Percentiles rank a stretch among this genome's conserved stretches.
These are phyloP conservation scores for Amblyopsis rosae DNA, from an alignment of 2,113 vertebrate genomes.

Conservation along the genomic window DNA sequence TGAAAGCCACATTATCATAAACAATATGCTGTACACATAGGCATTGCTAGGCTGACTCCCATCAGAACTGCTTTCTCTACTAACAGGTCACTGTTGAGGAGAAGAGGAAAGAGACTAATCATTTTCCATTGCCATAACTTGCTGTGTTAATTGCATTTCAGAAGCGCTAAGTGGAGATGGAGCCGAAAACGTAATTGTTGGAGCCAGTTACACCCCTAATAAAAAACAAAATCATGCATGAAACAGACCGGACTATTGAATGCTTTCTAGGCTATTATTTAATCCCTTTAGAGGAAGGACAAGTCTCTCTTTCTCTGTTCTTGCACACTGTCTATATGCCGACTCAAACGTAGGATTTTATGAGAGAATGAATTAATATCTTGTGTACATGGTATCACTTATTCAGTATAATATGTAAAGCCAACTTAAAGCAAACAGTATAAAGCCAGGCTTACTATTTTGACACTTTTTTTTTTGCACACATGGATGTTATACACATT, in stretches of 20 bases:
- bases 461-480: no score
- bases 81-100: neutral
- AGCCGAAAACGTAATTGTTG: neutral
- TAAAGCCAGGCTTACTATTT: no score
- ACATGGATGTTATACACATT: no score
- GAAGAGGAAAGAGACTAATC: neutral
- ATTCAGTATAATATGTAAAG: no score
- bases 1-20: neutral
- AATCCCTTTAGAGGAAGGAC: neutral
- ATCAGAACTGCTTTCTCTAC: slow-evolving; percentile 7
- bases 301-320: neutral
- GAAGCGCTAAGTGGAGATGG: neutral
- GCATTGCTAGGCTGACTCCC: neutral
- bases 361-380: no score
- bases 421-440: no score
- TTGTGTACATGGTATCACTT: no score
- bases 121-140: neutral
- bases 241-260: neutral
- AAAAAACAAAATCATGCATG: slow-evolving; percentile 26
- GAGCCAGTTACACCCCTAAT: neutral
- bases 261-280: neutral
- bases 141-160: slow-evolving; percentile 19
- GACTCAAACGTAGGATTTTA: no score
- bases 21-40: neutral
- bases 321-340: neutral